Evolutionary conservation across 2,113 vertebrate species (phyloP), one percentile per base, ranked within the genome.

Genomic region (Thunnus maccoyii): DNA sequence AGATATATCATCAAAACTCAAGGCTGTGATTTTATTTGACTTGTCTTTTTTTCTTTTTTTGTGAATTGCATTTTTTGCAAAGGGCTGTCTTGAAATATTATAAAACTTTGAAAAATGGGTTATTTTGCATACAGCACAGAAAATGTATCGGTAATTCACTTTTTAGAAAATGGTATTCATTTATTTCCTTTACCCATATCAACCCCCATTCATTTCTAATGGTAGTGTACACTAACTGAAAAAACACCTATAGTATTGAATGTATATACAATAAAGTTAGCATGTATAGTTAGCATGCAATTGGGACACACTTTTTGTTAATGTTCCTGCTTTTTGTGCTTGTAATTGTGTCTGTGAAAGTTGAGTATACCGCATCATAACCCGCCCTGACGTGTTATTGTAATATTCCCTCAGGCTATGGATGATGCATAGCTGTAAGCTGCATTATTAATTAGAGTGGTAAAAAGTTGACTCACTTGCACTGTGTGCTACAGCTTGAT

Each of bases 361-460:
- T 7, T 65, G 20, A 27, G 12, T 3, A 27, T 14, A 57, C 69
- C 47, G 55, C 50, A 80, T 1, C 46, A 82, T 73, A 71, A 48
- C 27, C 55, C 50, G 73, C 36, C 36, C 22, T 46, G 47, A 57
- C 27, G 30, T 54, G 41, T n/a, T 66, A 71, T 79, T 80, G 71
- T 50, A 63, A 20, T 22, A 62, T 62, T 73, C 86, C 82, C 72
- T 55, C 20, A 22, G 82, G 84, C 84, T 69, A 17, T 27, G 16
- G 64, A 79, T 85, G 76, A 82, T 77, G 84, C 70, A 56, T 75
- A 78, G 68, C 81, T 79, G 46, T 61, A 83, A 78, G 83, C 76
- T 86, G 87, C 78, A 86, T 87, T 90, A 86, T 88, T 90, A 88
- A 88, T 90, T 88, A 84, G 64, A 52, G 25, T 18, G 62, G 50